Conservation (phyloP, 2,888 invertebrate species). For the Drosophila seclusa region DNA sequence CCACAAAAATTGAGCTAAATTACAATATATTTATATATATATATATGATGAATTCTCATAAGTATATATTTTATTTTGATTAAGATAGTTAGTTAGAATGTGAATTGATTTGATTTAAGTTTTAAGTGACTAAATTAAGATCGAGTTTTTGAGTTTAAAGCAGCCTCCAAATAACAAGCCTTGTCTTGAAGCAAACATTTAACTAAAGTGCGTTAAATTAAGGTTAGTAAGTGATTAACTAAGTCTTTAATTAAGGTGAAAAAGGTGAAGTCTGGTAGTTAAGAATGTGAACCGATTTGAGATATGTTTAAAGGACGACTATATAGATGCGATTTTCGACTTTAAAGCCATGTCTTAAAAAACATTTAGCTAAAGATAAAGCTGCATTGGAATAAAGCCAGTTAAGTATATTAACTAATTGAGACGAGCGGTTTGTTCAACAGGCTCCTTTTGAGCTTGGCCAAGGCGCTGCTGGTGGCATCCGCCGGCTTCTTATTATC, state of each 20-base stretch:
- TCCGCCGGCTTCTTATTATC: slow-evolving; percentile 69
- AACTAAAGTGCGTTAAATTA: background rate
- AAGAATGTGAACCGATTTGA: background rate
- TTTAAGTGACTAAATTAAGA: background rate
- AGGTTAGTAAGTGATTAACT: background rate
- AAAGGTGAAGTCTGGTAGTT: background rate
- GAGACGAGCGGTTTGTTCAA: slow-evolving; percentile 84
- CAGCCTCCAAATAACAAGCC: slow-evolving; percentile 16
- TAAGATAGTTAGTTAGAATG: too few species aligned
- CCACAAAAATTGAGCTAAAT: background rate
- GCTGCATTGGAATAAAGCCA: background rate
- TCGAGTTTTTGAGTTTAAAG: background rate
- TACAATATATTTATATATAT: background rate
- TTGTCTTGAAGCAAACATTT: background rate
- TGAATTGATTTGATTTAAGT: background rate
- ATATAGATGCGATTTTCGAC: background rate
- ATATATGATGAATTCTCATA: background rate
- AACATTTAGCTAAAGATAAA: background rate
- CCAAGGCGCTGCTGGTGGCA: slow-evolving; percentile 64
- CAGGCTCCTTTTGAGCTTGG: slow-evolving; percentile 84
- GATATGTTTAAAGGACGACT: background rate
- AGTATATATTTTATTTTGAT: background rate
- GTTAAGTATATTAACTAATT: slow-evolving; percentile 56
- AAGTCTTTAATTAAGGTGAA: background rate
- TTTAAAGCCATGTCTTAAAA: slow-evolving; percentile 10